A percentile compares a stretch with the other conserved stretches of the same genome.
Evolutionary conservation across 2,888 invertebrate genomes (phyloP).

Genomic region (Pristionchus fissidentatus): DNA sequence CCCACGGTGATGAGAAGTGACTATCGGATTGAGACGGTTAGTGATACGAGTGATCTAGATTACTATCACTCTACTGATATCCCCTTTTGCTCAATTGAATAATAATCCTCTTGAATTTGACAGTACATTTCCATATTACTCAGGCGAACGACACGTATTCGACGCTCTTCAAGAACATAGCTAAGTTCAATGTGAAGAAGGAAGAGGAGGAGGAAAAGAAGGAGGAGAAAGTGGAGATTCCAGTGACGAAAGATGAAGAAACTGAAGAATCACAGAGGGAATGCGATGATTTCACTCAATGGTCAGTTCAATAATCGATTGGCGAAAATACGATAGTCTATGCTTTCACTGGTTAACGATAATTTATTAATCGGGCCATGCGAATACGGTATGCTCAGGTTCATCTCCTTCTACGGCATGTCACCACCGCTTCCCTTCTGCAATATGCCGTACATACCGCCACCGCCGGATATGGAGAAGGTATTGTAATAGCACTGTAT

Average conservation of each 20-base stretch:
- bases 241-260: constrained; percentile 6
- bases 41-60: too few relatives aligned
- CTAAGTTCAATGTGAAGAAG: constrained; percentile 44
- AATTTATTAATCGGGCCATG: neutral
- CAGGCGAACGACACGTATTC: constrained; percentile 70
- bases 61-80: too few relatives aligned
- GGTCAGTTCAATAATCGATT: neutral
- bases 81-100: too few relatives aligned
- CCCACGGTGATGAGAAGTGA: constrained; percentile 38
- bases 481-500: neutral
- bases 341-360: neutral
- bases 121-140: neutral
- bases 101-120: too few relatives aligned
- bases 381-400: neutral
- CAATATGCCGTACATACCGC: constrained; percentile 40
- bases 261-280: constrained; percentile 33
- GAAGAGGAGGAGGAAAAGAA: constrained; percentile 48
- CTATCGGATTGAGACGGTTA: constrained; percentile 46
- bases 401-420: constrained; percentile 35
- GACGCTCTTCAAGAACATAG: constrained; percentile 67
- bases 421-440: constrained; percentile 21
- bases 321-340: neutral
- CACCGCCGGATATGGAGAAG: constrained; percentile 46
- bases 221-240: neutral
- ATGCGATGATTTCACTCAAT: constrained; percentile 42